These are phyloP conservation scores for Mactromeris polynyma DNA, from an alignment of 2,888 invertebrate species.

Conservation along the genomic window DNA sequence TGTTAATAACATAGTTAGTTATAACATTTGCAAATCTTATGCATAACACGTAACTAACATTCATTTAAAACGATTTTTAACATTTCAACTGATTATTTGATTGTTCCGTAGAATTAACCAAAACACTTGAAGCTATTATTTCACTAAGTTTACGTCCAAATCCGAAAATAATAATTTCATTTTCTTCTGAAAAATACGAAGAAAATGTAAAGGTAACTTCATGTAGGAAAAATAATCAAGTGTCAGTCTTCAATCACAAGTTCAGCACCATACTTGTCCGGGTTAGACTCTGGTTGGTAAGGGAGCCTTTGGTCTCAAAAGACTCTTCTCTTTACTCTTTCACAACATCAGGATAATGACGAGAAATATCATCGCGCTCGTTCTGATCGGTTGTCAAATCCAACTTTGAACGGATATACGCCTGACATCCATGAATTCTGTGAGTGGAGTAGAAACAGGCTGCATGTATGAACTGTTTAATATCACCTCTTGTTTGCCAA, in stretches of 20 bases:
- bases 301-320: constrained; percentile 38
- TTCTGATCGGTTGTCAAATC: constrained; percentile 65
- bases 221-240: too few species aligned
- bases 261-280: constrained; percentile 67
- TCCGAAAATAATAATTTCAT: too few species aligned
- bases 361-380: constrained; percentile 61
- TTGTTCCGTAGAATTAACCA: too few species aligned
- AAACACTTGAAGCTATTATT: too few species aligned
- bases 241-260: not conserved
- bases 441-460: constrained; percentile 87
- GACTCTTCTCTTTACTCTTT: constrained; percentile 38
- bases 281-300: constrained; percentile 49
- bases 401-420: constrained; percentile 77
- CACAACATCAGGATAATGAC: constrained; percentile 53
- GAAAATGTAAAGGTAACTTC: too few species aligned
- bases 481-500: constrained; percentile 86
- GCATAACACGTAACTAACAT: too few species aligned
- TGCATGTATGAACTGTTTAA: constrained; percentile 87
- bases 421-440: constrained; percentile 79
- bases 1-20: too few species aligned
- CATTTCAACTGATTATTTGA: too few species aligned
- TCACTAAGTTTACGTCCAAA: too few species aligned
- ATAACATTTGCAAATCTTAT: too few species aligned
- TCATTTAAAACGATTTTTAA: too few species aligned
- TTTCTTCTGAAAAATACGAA: too few species aligned